phyloP scores from a whole-genome alignment of 2,888 invertebrate species.

The Synanthedon vespiformis region DNA sequence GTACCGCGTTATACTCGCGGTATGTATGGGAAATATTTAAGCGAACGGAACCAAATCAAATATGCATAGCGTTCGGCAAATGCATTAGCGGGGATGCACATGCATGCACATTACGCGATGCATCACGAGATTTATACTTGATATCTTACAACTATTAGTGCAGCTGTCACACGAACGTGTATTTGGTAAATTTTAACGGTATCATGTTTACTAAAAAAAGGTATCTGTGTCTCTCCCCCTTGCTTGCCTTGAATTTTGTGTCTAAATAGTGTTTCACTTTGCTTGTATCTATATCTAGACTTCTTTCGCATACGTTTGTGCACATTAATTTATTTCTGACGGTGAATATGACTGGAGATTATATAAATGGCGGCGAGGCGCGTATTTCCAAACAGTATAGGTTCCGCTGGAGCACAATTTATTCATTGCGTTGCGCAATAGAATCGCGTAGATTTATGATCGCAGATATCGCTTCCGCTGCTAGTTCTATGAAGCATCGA shows the following conservation, averaged over 20 bases:
- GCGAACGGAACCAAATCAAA: slow-evolving; percentile 6
- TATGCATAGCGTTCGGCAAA: slow-evolving; percentile 11
- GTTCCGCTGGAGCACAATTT: slow-evolving; percentile 17
- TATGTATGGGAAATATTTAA: background rate
- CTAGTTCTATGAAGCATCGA: slow-evolving; percentile 18
- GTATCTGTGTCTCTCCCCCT: no score
- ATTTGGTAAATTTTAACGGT: no score
- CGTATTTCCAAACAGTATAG: slow-evolving; percentile 19
- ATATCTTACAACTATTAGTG: no score
- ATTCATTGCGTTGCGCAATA: slow-evolving; percentile 26
- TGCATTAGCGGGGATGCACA: slow-evolving; percentile 13
- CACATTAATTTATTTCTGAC: no score
- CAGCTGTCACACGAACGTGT: no score
- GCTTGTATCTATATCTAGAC: no score
- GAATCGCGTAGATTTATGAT: slow-evolving; percentile 24
- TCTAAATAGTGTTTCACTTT: no score
- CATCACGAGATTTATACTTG: background rate
- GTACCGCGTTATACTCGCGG: background rate
- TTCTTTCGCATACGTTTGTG: no score
- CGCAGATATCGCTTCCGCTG: slow-evolving; percentile 26
- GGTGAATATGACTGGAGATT: background rate
- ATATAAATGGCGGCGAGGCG: background rate
- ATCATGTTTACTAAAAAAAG: no score
- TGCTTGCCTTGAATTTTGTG: no score
- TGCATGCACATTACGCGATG: slow-evolving; percentile 17